Evolutionary conservation across 2,113 vertebrate species (phyloP).

Genomic region (Cettia cetti): DNA sequence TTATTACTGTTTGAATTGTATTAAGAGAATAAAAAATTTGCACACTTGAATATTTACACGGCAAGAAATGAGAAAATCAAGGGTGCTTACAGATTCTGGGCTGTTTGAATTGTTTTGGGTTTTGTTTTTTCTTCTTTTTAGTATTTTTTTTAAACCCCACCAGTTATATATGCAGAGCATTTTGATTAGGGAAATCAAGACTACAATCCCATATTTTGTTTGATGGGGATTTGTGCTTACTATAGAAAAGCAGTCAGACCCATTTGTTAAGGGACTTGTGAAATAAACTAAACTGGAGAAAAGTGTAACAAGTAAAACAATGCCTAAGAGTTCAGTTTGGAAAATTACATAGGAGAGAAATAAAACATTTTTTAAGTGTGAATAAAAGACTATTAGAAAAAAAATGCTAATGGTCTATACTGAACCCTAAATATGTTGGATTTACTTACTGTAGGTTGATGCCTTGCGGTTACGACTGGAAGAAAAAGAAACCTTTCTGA

Average conservation of each 20-base stretch:
- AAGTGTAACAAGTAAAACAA: background rate
- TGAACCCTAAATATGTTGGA: background rate
- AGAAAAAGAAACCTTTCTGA: constrained; percentile 97
- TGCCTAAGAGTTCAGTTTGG: background rate
- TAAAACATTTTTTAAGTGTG: background rate
- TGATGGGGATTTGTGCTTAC: background rate
- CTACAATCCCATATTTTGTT: background rate
- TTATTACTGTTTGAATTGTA: background rate
- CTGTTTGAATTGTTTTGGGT: background rate
- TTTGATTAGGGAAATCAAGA: background rate
- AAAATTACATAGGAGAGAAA: background rate
- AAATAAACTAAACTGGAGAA: background rate
- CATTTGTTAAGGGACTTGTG: background rate
- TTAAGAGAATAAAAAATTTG: background rate
- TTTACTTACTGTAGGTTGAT: constrained; percentile 83
- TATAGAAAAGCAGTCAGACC: background rate
- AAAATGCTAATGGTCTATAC: background rate
- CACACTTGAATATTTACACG: background rate
- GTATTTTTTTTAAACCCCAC: background rate
- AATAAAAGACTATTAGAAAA: background rate
- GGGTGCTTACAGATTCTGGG: background rate
- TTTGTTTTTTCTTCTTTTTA: background rate
- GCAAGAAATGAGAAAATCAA: background rate
- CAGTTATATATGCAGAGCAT: background rate
- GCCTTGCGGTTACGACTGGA: constrained; percentile 93